phyloP scores from a whole-genome alignment of 2,113 vertebrate species.

The Cyanoliseus patagonus region DNA sequence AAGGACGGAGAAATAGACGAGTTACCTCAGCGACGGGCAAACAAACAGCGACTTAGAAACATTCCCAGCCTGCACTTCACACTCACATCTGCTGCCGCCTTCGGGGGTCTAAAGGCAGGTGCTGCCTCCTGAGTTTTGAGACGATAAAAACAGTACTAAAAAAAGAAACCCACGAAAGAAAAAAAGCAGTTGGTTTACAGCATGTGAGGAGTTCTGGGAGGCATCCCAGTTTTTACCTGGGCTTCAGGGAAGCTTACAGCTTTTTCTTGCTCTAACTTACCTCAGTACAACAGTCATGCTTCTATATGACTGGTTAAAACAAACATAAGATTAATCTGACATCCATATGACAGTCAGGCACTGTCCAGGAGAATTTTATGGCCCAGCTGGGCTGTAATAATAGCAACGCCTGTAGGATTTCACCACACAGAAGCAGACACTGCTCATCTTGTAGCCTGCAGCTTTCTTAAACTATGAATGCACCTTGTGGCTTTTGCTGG shows the following conservation, averaged over 20 bases:
- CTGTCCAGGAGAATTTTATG: not conserved
- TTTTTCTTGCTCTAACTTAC: not conserved
- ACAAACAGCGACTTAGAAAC: not conserved
- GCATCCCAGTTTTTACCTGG: not conserved
- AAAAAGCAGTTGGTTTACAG: not conserved
- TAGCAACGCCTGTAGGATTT: rapidly evolving
- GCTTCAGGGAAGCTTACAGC: not conserved
- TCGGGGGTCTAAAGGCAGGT: not conserved
- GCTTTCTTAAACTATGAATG: not conserved
- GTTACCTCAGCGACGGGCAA: not conserved
- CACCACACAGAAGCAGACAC: not conserved
- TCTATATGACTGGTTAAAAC: not conserved
- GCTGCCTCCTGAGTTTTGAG: not conserved
- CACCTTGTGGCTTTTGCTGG: not conserved
- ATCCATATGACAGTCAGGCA: not conserved
- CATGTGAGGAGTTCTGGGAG: not conserved
- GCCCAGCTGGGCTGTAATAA: not conserved
- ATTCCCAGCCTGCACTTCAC: rapidly evolving
- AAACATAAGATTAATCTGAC: not conserved
- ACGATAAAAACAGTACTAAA: not conserved
- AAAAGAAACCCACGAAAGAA: not conserved
- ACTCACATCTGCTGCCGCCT: not conserved
- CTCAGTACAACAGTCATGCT: not conserved
- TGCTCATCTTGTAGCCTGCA: too few relatives aligned
- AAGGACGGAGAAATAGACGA: not conserved